Evolutionary conservation across 1,140 invertebrate genomes (phyloP), one percentile per base, ranked within the genome.

Genomic region (Microplitis demolitor): DNA sequence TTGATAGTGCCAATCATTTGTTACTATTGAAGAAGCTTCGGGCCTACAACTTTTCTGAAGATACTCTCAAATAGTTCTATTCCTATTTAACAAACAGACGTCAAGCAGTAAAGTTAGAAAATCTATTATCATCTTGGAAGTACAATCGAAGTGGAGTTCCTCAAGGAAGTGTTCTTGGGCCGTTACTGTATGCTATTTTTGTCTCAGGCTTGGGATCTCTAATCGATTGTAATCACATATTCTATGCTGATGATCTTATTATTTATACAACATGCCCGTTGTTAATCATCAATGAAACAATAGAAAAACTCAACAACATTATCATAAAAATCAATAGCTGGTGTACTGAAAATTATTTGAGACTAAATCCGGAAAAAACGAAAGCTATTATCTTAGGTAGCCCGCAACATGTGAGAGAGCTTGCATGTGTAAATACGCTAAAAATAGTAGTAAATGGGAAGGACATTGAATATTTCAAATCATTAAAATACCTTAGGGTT

Each of bases 1-100:
- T 76, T 39, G 75, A 76, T 62, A 64, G 69, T 9, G 72, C 75
- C 1, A 35, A 73, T 45, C 64, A 75, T 35, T 3, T 5, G 8
- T 31, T 75, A 5, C 51, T 73, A 11, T 14, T 73, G 13, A 4
- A n/a, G 6, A 75, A 73, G 34, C 39, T 78, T 4, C 3, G 69
- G 4, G 4, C 3, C 4, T 16, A 56, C 11, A 31, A 51, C 24
- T 35, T 58, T 34, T 50, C 24, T 3, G 33, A 31, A 14, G 5
- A 8, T n/a, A 5, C 35, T 4, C 35, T 69, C 8, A 4, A 54
- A 2, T 58, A 24, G 51, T 56, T 69, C 6, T 1, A 35, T 39
- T 56, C 66, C 11, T 69, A 69, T 16, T 35, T 56, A 33, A 13
- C 4, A 34, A n/a, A 35, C 3, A 34, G 66, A 16, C 24, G 9